Percentiles rank a stretch among this genome's conserved stretches.
phyloP scores from a whole-genome alignment of 2,797 vertebrate genomes.

The Halcyon leucocephala region DNA sequence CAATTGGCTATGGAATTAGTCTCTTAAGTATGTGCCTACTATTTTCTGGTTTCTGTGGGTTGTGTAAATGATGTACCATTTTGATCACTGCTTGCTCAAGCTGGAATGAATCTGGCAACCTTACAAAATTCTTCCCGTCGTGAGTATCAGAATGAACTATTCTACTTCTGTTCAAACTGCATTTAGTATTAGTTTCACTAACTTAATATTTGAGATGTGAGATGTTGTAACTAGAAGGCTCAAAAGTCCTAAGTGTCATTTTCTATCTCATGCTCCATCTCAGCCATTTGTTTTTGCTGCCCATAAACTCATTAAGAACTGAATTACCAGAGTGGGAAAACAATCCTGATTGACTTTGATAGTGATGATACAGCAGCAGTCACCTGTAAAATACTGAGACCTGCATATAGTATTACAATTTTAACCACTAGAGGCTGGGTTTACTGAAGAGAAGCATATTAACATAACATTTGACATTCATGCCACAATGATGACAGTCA shows the following conservation, averaged over 20 bases:
- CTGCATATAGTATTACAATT: neutral
- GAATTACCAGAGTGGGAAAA: conserved; percentile 9
- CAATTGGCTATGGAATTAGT: neutral
- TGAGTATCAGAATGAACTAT: neutral
- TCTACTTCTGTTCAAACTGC: neutral
- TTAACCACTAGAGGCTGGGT: neutral
- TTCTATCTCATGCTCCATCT: neutral
- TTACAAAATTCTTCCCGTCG: conserved; percentile 1
- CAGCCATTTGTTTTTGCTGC: conserved; percentile 28
- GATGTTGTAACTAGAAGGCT: neutral
- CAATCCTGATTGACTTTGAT: neutral
- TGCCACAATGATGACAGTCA: neutral
- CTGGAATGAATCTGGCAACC: neutral
- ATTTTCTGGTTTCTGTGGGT: neutral
- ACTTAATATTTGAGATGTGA: neutral
- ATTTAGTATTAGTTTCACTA: neutral
- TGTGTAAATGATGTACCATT: neutral
- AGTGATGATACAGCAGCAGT: neutral
- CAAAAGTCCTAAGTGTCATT: neutral
- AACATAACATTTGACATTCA: conserved; percentile 24
- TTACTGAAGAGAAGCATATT: neutral
- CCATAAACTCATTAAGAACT: conserved; percentile 29
- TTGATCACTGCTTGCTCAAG: neutral
- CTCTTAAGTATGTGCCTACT: neutral
- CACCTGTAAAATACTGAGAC: conserved; percentile 44